Conservation (phyloP, 2,797 vertebrate genomes). For the Parauchenoglanis ngamensis region DNA sequence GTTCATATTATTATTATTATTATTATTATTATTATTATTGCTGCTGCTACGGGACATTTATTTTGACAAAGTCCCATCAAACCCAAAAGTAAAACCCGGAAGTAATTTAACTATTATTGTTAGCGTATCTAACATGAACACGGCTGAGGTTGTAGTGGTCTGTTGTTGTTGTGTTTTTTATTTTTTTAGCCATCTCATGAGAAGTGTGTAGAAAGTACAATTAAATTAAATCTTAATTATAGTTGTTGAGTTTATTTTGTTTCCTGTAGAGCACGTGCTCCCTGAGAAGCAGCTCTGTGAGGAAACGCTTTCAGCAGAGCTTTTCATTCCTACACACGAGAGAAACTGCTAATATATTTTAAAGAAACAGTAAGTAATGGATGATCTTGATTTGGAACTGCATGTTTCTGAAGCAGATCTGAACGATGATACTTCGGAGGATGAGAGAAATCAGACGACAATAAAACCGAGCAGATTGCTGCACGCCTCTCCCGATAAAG, state of each 20-base stretch:
- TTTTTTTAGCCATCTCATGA: background rate
- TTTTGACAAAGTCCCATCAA: background rate
- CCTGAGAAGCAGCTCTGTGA: background rate
- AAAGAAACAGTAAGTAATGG: slow-evolving; percentile 58
- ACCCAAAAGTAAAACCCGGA: background rate
- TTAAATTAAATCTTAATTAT: background rate
- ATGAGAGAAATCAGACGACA: background rate
- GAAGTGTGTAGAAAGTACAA: background rate
- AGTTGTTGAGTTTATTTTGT: background rate
- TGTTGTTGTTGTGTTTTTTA: background rate
- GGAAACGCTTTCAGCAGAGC: background rate
- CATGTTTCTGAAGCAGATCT: rapidly evolving
- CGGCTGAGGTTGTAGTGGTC: background rate
- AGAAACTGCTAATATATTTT: background rate
- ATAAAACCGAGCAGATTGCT: slow-evolving; percentile 17
- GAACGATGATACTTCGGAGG: slow-evolving; percentile 24
- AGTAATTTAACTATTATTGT: background rate
- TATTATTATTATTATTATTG: too few species aligned
- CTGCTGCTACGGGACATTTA: background rate
- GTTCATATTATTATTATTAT: too few species aligned
- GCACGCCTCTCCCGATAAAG: background rate
- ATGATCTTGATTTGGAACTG: slow-evolving; percentile 57
- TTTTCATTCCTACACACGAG: too few species aligned
- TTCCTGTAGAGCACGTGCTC: background rate
- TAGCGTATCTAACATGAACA: background rate